Conservation (phyloP, 2,888 invertebrate species). For the Drosophila histrio region DNA sequence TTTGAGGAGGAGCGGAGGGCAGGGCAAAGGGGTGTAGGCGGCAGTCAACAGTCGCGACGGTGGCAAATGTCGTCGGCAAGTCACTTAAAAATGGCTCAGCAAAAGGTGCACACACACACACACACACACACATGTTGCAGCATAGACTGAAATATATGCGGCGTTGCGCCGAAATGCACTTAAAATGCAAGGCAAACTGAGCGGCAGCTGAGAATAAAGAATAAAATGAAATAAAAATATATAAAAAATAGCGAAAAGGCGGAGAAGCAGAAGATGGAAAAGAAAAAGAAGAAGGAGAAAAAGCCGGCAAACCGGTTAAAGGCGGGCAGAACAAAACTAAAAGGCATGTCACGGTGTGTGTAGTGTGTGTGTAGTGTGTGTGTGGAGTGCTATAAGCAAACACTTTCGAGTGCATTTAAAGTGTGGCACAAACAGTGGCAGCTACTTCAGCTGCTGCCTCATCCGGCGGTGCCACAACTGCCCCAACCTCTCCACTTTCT, state of each 20-base stretch:
- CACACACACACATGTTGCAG: constrained; percentile 8
- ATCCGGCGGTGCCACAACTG: constrained; percentile 14
- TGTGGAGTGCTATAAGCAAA: constrained; percentile 71
- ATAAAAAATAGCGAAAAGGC: constrained; percentile 26
- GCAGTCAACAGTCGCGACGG: constrained; percentile 45
- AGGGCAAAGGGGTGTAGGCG: background rate
- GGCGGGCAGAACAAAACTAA: constrained; percentile 56
- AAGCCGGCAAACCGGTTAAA: constrained; percentile 44
- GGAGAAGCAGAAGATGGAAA: background rate
- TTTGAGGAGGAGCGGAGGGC: background rate
- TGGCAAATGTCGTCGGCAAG: constrained; percentile 70
- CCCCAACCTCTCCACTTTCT: background rate
- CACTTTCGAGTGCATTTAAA: constrained; percentile 76
- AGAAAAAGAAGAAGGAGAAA: constrained; percentile 1
- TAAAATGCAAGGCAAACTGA: constrained; percentile 62
- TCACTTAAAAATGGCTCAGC: constrained; percentile 73
- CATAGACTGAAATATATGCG: constrained; percentile 32
- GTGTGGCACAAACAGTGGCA: constrained; percentile 74
- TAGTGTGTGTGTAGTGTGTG: constrained; percentile 25
- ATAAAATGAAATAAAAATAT: constrained; percentile 35
- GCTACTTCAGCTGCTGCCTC: constrained; percentile 61
- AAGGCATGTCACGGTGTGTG: constrained; percentile 50
- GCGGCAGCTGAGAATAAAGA: constrained; percentile 35
- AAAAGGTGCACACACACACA: constrained; percentile 44
- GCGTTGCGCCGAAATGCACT: constrained; percentile 65